These are phyloP conservation scores for Euplagia quadripunctaria DNA, from an alignment of 2,888 invertebrate genomes.

Conservation along the genomic window DNA sequence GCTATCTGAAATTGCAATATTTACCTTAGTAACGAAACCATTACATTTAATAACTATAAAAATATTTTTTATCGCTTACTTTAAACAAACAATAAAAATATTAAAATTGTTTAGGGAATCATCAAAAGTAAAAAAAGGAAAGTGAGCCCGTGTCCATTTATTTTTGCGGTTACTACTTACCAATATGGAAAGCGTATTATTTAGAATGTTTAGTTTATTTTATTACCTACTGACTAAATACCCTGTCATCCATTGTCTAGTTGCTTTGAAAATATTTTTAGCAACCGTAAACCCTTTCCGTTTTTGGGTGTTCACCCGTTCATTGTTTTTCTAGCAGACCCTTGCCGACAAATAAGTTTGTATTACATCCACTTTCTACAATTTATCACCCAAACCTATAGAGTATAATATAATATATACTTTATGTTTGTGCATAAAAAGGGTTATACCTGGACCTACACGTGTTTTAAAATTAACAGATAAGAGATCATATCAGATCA, in stretches of 20 bases:
- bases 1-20: too few species aligned
- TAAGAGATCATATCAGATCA: conserved; percentile 39
- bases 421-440: conserved; percentile 37
- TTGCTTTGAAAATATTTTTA: conserved; percentile 69
- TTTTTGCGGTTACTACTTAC: conserved; percentile 66
- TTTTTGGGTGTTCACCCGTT: conserved; percentile 73
- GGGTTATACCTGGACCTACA: conserved; percentile 20
- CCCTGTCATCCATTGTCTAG: conserved; percentile 72
- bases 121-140: conserved; percentile 64
- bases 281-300: conserved; percentile 71
- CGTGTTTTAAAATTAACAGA: conserved; percentile 41
- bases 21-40: not conserved
- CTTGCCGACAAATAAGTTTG: conserved; percentile 74
- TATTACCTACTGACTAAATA: conserved; percentile 62
- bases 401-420: conserved; percentile 29
- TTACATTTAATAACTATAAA: too few species aligned
- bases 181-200: conserved; percentile 64
- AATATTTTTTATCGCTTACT: too few species aligned
- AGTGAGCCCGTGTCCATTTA: conserved; percentile 63
- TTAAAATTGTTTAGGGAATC: conserved; percentile 53
- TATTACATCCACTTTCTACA: conserved; percentile 69
- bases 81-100: not conserved
- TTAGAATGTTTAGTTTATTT: conserved; percentile 70
- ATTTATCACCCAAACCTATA: conserved; percentile 60
- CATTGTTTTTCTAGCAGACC: conserved; percentile 75